These are phyloP conservation scores for Pachyseris speciosa DNA, from an alignment of 64 coral and sea anemone species.

Conservation along the genomic window DNA sequence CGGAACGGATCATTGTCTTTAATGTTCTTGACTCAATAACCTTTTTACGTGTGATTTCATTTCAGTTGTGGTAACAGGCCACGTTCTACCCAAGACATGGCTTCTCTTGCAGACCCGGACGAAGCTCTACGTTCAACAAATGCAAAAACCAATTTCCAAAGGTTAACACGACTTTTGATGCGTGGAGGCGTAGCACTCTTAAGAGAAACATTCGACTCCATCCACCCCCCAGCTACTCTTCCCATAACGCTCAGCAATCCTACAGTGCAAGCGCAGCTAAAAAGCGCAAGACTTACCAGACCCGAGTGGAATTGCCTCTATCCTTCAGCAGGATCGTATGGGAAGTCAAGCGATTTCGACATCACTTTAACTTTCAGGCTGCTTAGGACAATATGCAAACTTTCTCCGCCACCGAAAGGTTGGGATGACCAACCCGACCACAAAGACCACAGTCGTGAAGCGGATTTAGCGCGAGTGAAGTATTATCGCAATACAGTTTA, in stretches of 20 bases:
- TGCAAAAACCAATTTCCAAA: too few relatives aligned
- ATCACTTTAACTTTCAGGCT: slow-evolving; percentile 5
- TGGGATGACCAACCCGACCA: not conserved
- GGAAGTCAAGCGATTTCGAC: slow-evolving; percentile 16
- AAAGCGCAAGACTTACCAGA: not conserved
- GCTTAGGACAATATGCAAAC: not conserved
- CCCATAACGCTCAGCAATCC: not conserved
- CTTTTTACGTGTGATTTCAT: too few relatives aligned
- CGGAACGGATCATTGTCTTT: too few relatives aligned
- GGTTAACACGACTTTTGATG: too few relatives aligned
- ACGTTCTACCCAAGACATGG: too few relatives aligned
- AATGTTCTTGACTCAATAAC: too few relatives aligned
- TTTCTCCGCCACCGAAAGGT: not conserved
- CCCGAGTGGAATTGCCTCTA: not conserved
- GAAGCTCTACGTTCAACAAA: too few relatives aligned
- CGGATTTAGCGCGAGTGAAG: slow-evolving; percentile 17
- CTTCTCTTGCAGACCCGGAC: too few relatives aligned
- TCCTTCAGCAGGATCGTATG: slow-evolving; percentile 15
- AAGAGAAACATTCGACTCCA: not conserved
- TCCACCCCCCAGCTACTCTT: slow-evolving; percentile 12
- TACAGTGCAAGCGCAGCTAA: not conserved
- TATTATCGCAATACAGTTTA: slow-evolving; percentile 24
- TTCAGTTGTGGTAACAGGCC: too few relatives aligned
- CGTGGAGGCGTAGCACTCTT: not conserved
- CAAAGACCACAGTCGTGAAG: not conserved